These are phyloP conservation scores for Drosophila tristis DNA, from an alignment of 1,140 invertebrate genomes.

Conservation along the genomic window DNA sequence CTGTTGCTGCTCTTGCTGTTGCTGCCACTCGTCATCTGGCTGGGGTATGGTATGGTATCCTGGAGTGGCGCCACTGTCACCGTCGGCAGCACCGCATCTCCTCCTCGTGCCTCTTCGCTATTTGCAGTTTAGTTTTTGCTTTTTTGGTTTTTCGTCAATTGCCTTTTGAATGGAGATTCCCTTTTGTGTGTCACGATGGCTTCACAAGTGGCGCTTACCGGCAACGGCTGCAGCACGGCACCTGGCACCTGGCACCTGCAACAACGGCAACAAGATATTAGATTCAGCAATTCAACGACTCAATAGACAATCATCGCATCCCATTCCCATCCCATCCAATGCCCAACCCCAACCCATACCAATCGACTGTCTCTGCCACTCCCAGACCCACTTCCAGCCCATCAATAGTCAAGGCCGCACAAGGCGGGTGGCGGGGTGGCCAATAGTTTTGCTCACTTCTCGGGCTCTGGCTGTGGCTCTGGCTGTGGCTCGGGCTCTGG, in stretches of 20 bases:
- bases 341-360: conserved; percentile 17
- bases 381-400: conserved; percentile 4
- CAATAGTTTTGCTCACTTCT: conserved; percentile 79
- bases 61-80: conserved; percentile 36
- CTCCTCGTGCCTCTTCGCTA: conserved; percentile 11
- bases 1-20: conserved; percentile 2
- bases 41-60: conserved; percentile 12
- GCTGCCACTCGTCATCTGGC: conserved; percentile 47
- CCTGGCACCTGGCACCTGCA: conserved; percentile 48
- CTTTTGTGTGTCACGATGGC: conserved; percentile 56
- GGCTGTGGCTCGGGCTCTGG: conserved; percentile 12
- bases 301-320: conserved; percentile 57
- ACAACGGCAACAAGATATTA: conserved; percentile 48
- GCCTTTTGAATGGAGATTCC: conserved; percentile 41
- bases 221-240: conserved; percentile 32
- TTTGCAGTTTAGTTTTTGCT: conserved; percentile 1
- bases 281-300: conserved; percentile 43
- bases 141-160: conserved; percentile 38
- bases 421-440: conserved; percentile 1
- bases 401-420: conserved; percentile 6
- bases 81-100: conserved; percentile 34
- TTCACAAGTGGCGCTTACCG: conserved; percentile 67
- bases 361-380: not conserved
- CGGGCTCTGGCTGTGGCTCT: conserved; percentile 23
- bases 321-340: conserved; percentile 31